phyloP scores from a whole-genome alignment of 2,113 vertebrate species.

The Pardalotus punctatus region DNA sequence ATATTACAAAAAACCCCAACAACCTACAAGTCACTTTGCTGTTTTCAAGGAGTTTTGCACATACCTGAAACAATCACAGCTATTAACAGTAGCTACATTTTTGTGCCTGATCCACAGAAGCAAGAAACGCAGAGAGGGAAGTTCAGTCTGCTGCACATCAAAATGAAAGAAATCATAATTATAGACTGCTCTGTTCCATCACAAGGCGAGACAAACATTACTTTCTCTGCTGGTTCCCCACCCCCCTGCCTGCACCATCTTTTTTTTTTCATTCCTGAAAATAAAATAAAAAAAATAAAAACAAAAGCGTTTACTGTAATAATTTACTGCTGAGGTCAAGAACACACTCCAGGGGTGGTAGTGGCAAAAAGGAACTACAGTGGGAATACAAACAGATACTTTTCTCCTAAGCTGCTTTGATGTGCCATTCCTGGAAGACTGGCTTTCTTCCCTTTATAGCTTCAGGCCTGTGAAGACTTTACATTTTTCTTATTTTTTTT shows the following conservation, averaged over 20 bases:
- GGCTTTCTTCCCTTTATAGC: conserved; percentile 12
- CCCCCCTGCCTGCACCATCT: background rate
- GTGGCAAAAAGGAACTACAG: background rate
- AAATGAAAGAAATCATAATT: conserved; percentile 25
- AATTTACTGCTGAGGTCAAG: conserved; percentile 47
- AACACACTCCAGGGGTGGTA: conserved; percentile 13
- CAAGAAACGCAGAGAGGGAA: background rate
- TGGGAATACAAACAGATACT: conserved; percentile 47
- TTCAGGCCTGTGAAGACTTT: background rate
- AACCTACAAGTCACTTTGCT: background rate
- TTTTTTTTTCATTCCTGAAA: background rate
- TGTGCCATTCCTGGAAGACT: conserved; percentile 14
- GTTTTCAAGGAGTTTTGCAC: background rate
- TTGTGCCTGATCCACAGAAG: background rate
- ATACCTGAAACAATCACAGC: background rate
- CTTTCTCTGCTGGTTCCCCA: background rate
- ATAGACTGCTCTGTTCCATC: background rate
- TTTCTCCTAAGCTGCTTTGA: conserved; percentile 52
- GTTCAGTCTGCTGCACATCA: background rate
- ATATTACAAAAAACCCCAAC: background rate
- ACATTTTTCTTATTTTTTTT: background rate
- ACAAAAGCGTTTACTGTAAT: background rate
- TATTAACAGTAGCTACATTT: background rate
- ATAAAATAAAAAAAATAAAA: background rate
- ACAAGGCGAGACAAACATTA: background rate